These are phyloP conservation scores for Megalopta genalis DNA, from an alignment of 1,140 invertebrate species.

Conservation along the genomic window DNA sequence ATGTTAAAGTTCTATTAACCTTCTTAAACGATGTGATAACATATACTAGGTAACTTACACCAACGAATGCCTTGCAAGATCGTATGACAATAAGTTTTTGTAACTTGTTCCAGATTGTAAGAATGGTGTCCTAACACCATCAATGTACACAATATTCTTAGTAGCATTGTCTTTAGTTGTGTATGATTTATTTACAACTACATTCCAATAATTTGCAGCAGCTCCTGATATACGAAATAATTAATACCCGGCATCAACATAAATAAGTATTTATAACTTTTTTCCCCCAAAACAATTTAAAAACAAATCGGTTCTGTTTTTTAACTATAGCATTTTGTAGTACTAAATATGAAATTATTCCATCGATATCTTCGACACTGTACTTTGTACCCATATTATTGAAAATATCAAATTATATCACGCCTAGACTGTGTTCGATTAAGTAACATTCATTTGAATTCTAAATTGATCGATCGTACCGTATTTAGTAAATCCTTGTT, in stretches of 20 bases:
- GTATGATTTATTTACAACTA: constrained; percentile 64
- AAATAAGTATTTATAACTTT: neutral
- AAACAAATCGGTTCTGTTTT: neutral
- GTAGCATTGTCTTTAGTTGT: constrained; percentile 67
- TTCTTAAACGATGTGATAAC: neutral
- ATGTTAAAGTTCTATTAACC: neutral
- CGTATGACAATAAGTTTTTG: constrained; percentile 96
- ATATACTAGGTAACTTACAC: constrained; percentile 83
- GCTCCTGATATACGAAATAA: constrained; percentile 15
- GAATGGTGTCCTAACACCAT: constrained; percentile 98
- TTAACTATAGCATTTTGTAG: neutral
- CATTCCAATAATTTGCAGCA: constrained; percentile 18
- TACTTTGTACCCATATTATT: constrained; percentile 15
- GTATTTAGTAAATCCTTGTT: constrained; percentile 42
- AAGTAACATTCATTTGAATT: neutral
- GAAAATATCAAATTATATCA: neutral
- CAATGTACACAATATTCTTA: constrained; percentile 96
- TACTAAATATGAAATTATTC: neutral
- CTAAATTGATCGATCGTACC: constrained; percentile 39
- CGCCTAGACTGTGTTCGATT: neutral
- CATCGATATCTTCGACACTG: neutral
- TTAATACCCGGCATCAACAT: constrained; percentile 1
- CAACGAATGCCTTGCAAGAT: constrained; percentile 94
- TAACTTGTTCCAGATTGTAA: constrained; percentile 96
- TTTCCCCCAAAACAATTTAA: neutral